A percentile compares a stretch with the other conserved stretches of the same genome.
These are phyloP conservation scores for Zaprionus gabonicus DNA, from an alignment of 1,140 invertebrate species.

Conservation along the genomic window DNA sequence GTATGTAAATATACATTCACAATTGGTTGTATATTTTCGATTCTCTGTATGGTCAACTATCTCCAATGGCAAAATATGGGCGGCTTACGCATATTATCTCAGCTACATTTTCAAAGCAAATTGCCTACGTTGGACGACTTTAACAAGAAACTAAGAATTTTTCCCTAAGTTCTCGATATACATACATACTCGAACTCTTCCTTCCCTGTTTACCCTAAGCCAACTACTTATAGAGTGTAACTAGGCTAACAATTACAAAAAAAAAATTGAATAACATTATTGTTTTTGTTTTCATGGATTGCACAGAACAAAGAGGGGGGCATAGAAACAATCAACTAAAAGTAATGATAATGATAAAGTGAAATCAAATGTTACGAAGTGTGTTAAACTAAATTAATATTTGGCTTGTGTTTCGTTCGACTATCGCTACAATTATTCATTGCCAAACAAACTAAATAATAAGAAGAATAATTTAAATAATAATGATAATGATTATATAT, in stretches of 20 bases:
- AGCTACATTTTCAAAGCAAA: slow-evolving; percentile 58
- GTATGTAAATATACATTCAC: slow-evolving; percentile 26
- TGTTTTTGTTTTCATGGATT: slow-evolving; percentile 22
- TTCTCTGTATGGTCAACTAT: slow-evolving; percentile 20
- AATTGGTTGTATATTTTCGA: slow-evolving; percentile 19
- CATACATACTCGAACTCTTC: neutral
- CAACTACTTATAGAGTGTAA: slow-evolving; percentile 28
- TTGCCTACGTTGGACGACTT: slow-evolving; percentile 57
- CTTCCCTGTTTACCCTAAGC: slow-evolving; percentile 24
- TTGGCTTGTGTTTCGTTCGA: slow-evolving; percentile 63
- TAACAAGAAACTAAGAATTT: slow-evolving; percentile 28
- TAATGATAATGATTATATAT: slow-evolving; percentile 4
- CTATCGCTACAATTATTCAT: neutral
- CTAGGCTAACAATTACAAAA: slow-evolving; percentile 8
- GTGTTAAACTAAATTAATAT: slow-evolving; percentile 58
- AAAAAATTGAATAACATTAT: slow-evolving; percentile 36
- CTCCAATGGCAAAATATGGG: slow-evolving; percentile 40
- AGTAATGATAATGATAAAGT: slow-evolving; percentile 6
- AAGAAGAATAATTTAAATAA: slow-evolving; percentile 13
- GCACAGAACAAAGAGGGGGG: slow-evolving; percentile 25
- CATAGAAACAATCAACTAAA: neutral
- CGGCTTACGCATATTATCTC: slow-evolving; percentile 11
- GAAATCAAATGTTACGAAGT: slow-evolving; percentile 22
- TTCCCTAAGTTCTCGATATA: neutral
- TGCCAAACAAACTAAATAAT: slow-evolving; percentile 23